phyloP scores from a whole-genome alignment of 2,113 vertebrate species.

The Ictalurus furcatus region DNA sequence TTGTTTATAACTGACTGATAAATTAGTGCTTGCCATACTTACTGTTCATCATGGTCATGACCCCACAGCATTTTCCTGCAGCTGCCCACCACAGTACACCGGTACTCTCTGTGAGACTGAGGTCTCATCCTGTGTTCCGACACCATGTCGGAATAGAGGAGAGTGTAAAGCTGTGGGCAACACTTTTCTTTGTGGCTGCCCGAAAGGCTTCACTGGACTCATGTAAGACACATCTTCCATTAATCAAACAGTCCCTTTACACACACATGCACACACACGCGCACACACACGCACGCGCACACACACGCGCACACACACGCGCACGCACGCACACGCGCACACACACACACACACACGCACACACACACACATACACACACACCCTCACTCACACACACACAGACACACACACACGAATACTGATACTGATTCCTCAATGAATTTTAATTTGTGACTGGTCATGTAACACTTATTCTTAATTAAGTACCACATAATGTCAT shows the following conservation, averaged over 20 bases:
- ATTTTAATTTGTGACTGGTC: background rate
- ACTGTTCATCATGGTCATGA: conserved; percentile 47
- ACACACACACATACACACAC: background rate
- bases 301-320: background rate
- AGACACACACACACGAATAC: background rate
- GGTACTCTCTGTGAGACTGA: conserved; percentile 89
- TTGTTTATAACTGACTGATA: background rate
- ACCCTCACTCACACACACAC: conserved; percentile 14
- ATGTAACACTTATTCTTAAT: conserved; percentile 9
- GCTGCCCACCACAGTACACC: conserved; percentile 86
- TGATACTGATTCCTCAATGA: background rate
- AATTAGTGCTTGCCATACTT: background rate
- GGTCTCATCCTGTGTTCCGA: conserved; percentile 88
- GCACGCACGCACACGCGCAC: too few relatives aligned
- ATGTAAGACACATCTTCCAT: conserved; percentile 77
- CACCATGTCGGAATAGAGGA: conserved; percentile 88
- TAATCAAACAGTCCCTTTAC: background rate
- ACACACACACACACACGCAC: background rate
- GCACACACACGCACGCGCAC: background rate
- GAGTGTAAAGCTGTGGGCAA: conserved; percentile 83
- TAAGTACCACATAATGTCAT: conserved; percentile 2
- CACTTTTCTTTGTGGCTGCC: conserved; percentile 87
- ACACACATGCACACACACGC: background rate
- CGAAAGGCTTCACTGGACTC: conserved; percentile 81
- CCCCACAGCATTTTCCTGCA: conserved; percentile 84